Percentiles rank a stretch among this genome's conserved stretches.
phyloP scores from a whole-genome alignment of 2,888 invertebrate species.

The Thera obeliscata region DNA sequence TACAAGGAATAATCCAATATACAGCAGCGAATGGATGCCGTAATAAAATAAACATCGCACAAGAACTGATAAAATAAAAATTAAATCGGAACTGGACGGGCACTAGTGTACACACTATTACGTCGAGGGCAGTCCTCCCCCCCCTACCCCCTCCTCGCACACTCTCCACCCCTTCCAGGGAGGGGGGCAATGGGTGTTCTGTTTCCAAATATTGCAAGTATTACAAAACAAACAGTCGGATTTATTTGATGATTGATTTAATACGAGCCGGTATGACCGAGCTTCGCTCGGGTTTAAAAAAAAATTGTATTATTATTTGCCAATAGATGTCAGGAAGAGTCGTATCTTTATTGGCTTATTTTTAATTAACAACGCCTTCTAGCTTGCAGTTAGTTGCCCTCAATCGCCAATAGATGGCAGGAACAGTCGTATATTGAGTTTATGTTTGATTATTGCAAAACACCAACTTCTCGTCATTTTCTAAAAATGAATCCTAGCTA shows the following conservation, averaged over 20 bases:
- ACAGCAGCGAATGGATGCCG: not conserved
- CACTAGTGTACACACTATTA: slow-evolving; percentile 57
- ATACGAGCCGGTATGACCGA: too few relatives aligned
- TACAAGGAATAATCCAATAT: not conserved
- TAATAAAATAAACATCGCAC: slow-evolving; percentile 32
- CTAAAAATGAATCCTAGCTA: too few relatives aligned
- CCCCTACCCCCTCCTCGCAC: slow-evolving; percentile 9
- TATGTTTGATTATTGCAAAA: too few relatives aligned
- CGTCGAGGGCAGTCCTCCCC: slow-evolving; percentile 26
- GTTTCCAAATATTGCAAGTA: slow-evolving; percentile 25
- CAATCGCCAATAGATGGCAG: too few relatives aligned
- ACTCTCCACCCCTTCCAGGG: not conserved
- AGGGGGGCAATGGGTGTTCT: slow-evolving; percentile 15
- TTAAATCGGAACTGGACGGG: slow-evolving; percentile 51
- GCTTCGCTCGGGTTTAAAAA: too few relatives aligned
- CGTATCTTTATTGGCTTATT: too few relatives aligned
- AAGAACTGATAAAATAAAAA: slow-evolving; percentile 48
- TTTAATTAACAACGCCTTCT: too few relatives aligned
- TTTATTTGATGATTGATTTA: slow-evolving; percentile 10
- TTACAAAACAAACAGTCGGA: slow-evolving; percentile 3
- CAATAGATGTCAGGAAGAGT: too few relatives aligned
- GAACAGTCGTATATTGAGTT: too few relatives aligned
- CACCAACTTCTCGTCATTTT: too few relatives aligned
- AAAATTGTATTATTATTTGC: too few relatives aligned
- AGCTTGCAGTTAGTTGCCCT: too few relatives aligned